phyloP scores from a whole-genome alignment of 2,797 vertebrate genomes.

The Ctenochaetus hawaiiensis region DNA sequence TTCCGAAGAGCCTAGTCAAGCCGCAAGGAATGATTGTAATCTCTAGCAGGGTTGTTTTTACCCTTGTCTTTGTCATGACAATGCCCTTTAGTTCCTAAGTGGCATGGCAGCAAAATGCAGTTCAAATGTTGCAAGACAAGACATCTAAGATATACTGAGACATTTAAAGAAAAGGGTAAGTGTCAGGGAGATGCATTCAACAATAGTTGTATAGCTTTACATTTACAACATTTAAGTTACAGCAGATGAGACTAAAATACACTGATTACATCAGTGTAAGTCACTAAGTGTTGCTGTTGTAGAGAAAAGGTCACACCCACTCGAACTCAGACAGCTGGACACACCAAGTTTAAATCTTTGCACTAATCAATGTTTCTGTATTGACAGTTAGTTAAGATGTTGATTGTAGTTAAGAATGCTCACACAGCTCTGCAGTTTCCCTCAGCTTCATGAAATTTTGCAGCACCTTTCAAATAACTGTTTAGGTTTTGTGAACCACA shows the following conservation, averaged over 20 bases:
- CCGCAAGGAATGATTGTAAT: too few relatives aligned
- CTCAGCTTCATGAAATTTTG: not conserved
- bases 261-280: not conserved
- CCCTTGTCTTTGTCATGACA: too few relatives aligned
- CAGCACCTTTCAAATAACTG: not conserved
- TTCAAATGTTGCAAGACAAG: conserved; percentile 1
- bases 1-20: conserved; percentile 4
- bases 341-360: not conserved
- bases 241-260: not conserved
- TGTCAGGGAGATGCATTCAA: not conserved
- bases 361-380: not conserved
- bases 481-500: not conserved
- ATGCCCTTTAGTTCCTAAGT: not conserved
- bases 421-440: too few relatives aligned
- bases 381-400: not conserved
- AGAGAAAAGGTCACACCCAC: not conserved
- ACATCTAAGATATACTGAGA: not conserved
- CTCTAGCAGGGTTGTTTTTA: too few relatives aligned
- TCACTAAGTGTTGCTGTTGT: not conserved
- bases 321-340: not conserved
- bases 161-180: conserved; percentile 19
- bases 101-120: not conserved
- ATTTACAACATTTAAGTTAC: not conserved
- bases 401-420: not conserved
- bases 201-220: not conserved